Percentiles rank a stretch among this genome's conserved stretches.
Conservation (phyloP, 2,797 vertebrate species). For the Myotis pilosus region DNA sequence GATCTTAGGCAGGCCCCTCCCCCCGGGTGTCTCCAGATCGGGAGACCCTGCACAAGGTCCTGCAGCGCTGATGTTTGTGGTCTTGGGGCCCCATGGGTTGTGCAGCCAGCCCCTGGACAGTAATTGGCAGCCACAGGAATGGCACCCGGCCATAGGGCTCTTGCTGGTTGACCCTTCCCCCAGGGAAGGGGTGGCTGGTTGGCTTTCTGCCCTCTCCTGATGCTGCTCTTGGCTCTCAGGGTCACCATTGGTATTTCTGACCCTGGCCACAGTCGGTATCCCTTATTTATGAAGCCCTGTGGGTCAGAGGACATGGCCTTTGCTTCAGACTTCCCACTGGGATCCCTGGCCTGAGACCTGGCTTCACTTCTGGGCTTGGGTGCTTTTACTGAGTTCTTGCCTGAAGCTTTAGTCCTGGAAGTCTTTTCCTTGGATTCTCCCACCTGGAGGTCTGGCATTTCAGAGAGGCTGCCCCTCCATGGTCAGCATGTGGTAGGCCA, state of each 20-base stretch:
- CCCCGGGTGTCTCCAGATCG: rapidly evolving
- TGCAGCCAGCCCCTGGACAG: not conserved
- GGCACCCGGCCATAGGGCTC: conserved; percentile 35
- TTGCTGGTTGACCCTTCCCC: not conserved
- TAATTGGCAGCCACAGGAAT: conserved; percentile 31
- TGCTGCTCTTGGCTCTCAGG: conserved; percentile 60
- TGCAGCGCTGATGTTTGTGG: not conserved
- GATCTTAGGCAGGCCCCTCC: not conserved
- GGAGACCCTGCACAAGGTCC: not conserved
- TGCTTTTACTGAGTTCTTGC: not conserved
- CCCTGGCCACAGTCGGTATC: conserved; percentile 52
- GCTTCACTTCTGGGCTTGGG: not conserved
- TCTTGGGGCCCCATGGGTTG: not conserved
- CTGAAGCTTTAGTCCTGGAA: not conserved
- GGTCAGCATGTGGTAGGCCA: not conserved
- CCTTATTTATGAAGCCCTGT: not conserved
- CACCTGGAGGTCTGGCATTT: not conserved
- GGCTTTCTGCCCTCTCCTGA: conserved; percentile 58
- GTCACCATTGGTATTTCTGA: conserved; percentile 40
- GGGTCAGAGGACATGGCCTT: not conserved
- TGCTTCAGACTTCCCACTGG: not conserved
- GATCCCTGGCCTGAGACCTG: not conserved
- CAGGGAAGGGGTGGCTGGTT: not conserved
- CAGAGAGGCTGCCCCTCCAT: not conserved
- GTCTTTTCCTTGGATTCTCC: not conserved